phyloP scores from a whole-genome alignment of 1,140 invertebrate species.

The Sminthurinus signatus region DNA sequence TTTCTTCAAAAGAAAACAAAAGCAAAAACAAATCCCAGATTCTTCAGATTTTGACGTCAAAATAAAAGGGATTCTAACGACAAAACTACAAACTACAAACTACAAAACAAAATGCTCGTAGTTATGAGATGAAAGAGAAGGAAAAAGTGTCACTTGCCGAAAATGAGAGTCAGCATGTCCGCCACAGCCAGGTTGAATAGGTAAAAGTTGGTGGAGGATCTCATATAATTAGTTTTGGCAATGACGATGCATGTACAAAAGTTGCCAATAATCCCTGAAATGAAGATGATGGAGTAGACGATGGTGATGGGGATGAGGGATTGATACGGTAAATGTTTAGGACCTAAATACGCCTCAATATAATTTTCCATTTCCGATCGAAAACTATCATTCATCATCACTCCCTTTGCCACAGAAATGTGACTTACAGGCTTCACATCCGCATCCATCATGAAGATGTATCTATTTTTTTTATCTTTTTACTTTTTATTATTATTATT shows the following conservation, averaged over 20 bases:
- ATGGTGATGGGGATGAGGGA: slow-evolving; percentile 48
- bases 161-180: slow-evolving; percentile 45
- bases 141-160: slow-evolving; percentile 42
- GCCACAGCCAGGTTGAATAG: slow-evolving; percentile 64
- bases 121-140: background rate
- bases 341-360: slow-evolving; percentile 43
- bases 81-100: too few species aligned
- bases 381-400: slow-evolving; percentile 3
- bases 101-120: too few species aligned
- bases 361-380: slow-evolving; percentile 40
- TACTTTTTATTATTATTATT: too few species aligned
- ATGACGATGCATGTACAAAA: slow-evolving; percentile 55
- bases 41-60: too few species aligned
- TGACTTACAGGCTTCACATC: background rate
- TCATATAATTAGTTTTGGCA: slow-evolving; percentile 47
- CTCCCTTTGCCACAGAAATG: background rate
- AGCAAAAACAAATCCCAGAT: too few species aligned
- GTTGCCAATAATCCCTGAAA: slow-evolving; percentile 54
- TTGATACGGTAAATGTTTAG: slow-evolving; percentile 43
- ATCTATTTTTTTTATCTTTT: too few species aligned
- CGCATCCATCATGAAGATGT: background rate
- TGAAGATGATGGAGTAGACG: slow-evolving; percentile 49
- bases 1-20: too few species aligned
- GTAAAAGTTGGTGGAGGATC: slow-evolving; percentile 63
- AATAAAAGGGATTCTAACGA: too few species aligned